Conservation (phyloP, 1,140 invertebrate species). For the Pseudomyrmex dendroicus region DNA sequence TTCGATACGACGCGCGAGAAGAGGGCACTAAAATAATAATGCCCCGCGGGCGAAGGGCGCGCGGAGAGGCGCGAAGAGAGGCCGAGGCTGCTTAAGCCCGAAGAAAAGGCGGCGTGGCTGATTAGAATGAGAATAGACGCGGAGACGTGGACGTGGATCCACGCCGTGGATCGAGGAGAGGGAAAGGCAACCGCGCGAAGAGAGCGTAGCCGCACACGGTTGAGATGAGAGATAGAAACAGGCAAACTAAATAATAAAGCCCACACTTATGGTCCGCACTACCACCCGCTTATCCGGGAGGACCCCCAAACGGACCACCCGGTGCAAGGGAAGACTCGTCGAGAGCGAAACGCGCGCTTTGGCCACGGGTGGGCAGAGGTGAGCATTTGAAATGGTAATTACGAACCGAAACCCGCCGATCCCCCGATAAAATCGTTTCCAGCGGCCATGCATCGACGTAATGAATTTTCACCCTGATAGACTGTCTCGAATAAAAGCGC, state of each 20-base stretch:
- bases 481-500: constrained; percentile 12
- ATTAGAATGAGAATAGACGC: constrained; percentile 83
- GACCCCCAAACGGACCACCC: constrained; percentile 82
- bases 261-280: constrained; percentile 71
- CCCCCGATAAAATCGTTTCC: constrained; percentile 80
- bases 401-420: constrained; percentile 78
- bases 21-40: constrained; percentile 76
- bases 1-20: constrained; percentile 57
- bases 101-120: constrained; percentile 78
- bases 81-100: constrained; percentile 58
- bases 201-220: constrained; percentile 63
- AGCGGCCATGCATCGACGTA: constrained; percentile 66
- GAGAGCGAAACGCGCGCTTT: constrained; percentile 63
- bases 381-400: constrained; percentile 85
- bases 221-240: constrained; percentile 83
- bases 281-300: constrained; percentile 33
- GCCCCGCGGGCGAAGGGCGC: constrained; percentile 46
- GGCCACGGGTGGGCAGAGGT: constrained; percentile 79
- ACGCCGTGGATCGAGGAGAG: constrained; percentile 31
- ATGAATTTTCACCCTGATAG: constrained; percentile 60
- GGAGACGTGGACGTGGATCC: constrained; percentile 75
- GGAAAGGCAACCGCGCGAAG: constrained; percentile 46
- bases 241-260: constrained; percentile 85
- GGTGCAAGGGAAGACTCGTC: constrained; percentile 77
- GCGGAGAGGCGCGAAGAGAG: constrained; percentile 59